Conservation (phyloP, 2,888 invertebrate species). For the Drosophila ezoana region DNA sequence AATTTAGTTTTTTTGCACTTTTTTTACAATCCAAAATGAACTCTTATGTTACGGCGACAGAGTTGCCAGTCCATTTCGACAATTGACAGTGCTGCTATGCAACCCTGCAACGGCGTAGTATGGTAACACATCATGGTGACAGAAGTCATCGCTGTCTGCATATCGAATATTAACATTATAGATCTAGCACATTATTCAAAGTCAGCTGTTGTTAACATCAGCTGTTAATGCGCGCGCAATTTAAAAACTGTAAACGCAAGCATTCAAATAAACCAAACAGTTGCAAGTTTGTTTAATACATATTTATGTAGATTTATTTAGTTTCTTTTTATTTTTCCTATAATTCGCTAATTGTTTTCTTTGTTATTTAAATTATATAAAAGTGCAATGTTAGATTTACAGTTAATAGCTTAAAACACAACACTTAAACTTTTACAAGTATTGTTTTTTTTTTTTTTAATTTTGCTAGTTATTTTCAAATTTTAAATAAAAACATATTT, state of each 20-base stretch:
- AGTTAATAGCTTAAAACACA: conserved; percentile 63
- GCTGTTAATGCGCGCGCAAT: conserved; percentile 1
- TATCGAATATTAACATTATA: conserved; percentile 6
- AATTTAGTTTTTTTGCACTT: conserved; percentile 60
- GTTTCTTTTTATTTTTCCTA: conserved; percentile 48
- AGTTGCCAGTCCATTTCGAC: conserved; percentile 48
- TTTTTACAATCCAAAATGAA: conserved; percentile 66
- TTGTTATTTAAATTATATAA: conserved; percentile 55
- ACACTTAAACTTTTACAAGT: conserved; percentile 49
- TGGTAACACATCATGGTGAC: conserved; percentile 5
- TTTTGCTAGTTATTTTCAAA: conserved; percentile 21
- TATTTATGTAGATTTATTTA: conserved; percentile 46
- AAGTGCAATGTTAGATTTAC: conserved; percentile 47
- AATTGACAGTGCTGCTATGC: conserved; percentile 22
- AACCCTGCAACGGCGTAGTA: conserved; percentile 22
- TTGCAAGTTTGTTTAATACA: neutral
- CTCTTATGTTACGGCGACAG: conserved; percentile 54
- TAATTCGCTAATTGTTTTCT: conserved; percentile 56
- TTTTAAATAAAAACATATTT: conserved; percentile 8
- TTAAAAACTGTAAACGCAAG: conserved; percentile 1
- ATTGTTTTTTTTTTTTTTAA: conserved; percentile 23
- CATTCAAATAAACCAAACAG: neutral
- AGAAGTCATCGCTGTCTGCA: neutral
- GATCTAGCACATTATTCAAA: neutral
- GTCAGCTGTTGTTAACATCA: conserved; percentile 8